Evolutionary conservation across 2,888 invertebrate species (phyloP).

Genomic region (Amorpha juglandis): DNA sequence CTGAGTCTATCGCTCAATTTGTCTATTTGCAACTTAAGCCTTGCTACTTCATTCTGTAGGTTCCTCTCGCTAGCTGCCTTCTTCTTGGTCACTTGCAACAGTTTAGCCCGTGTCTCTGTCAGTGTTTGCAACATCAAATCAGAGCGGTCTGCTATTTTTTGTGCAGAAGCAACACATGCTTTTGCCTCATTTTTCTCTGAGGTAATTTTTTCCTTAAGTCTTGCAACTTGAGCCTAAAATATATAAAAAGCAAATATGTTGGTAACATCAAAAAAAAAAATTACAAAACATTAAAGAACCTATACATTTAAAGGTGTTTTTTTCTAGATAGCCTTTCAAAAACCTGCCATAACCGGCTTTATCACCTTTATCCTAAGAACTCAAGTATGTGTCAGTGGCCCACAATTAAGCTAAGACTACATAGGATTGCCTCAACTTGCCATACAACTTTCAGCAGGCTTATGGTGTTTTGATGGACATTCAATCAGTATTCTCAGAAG

Average conservation of each 20-base stretch:
- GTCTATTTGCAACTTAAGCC: constrained; percentile 69
- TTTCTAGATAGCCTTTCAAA: neutral
- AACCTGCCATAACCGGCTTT: too few relatives aligned
- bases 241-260: constrained; percentile 12
- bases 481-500: too few relatives aligned
- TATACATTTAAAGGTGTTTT: neutral
- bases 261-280: neutral
- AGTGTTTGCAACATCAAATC: constrained; percentile 63
- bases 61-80: constrained; percentile 66
- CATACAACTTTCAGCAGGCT: too few relatives aligned
- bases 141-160: constrained; percentile 71
- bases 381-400: too few relatives aligned
- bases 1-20: constrained; percentile 67
- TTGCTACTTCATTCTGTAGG: constrained; percentile 66
- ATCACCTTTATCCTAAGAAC: too few relatives aligned
- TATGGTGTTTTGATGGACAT: too few relatives aligned
- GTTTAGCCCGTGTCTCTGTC: constrained; percentile 59
- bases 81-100: constrained; percentile 66
- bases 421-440: too few relatives aligned
- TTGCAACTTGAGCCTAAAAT: constrained; percentile 57
- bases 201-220: constrained; percentile 61
- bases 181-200: constrained; percentile 71
- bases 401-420: too few relatives aligned
- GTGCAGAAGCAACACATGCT: constrained; percentile 75
- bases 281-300: too few relatives aligned